A percentile compares a stretch with the other conserved stretches of the same genome.
phyloP scores from a whole-genome alignment of 2,888 invertebrate species.

The Cinara cedri region DNA sequence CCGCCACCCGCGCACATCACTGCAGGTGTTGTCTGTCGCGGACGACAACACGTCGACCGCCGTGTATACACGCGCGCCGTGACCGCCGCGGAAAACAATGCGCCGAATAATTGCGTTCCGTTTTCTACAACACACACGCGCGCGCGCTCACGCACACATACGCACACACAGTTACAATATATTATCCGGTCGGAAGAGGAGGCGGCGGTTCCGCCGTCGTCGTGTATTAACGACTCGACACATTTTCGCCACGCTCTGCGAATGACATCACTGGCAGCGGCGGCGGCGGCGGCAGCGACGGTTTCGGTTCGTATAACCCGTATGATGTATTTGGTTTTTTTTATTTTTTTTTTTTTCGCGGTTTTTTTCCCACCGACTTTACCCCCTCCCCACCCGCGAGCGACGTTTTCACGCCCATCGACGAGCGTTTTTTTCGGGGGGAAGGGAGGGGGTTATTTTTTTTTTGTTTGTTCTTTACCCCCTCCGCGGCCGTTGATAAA shows the following conservation, averaged over 20 bases:
- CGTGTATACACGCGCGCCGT: too few species aligned
- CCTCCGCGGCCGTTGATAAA: conserved; percentile 27
- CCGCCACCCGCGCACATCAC: too few species aligned
- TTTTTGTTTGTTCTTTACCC: not conserved
- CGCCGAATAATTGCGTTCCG: conserved; percentile 30
- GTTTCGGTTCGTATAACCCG: conserved; percentile 40
- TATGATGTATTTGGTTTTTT: conserved; percentile 36
- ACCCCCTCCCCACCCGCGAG: not conserved
- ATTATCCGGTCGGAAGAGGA: not conserved
- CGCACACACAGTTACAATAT: not conserved
- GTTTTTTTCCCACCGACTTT: not conserved
- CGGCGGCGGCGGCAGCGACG: not conserved
- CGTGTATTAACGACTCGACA: conserved; percentile 56
- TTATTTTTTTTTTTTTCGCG: not conserved
- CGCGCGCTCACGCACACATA: not conserved
- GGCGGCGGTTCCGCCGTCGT: not conserved
- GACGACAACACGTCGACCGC: too few species aligned
- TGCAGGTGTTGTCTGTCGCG: too few species aligned
- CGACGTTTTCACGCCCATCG: conserved; percentile 52
- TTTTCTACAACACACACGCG: conserved; percentile 5
- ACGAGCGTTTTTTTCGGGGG: conserved; percentile 51
- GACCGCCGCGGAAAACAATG: conserved; percentile 19
- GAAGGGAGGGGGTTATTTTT: too few species aligned
- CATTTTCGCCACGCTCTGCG: conserved; percentile 53
- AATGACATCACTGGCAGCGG: conserved; percentile 44